phyloP scores from a whole-genome alignment of 64 coral and sea anemone species.

The Porites australiensis region DNA sequence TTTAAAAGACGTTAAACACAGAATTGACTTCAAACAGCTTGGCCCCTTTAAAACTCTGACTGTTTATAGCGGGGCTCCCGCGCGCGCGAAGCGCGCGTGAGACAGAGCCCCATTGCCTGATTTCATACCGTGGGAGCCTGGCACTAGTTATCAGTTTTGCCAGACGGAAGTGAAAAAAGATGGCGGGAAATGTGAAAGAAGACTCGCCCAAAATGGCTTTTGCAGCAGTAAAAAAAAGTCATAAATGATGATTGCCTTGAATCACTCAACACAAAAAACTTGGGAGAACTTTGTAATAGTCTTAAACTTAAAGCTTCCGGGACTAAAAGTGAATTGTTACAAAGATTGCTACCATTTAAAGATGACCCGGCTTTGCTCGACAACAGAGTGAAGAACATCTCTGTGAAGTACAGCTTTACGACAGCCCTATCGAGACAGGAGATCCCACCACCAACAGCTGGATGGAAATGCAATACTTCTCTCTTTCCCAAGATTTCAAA shows the following conservation, averaged over 20 bases:
- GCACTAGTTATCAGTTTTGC: not conserved
- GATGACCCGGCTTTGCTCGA: conserved; percentile 47
- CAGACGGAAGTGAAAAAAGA: not conserved
- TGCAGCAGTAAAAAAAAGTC: not conserved
- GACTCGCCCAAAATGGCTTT: not conserved
- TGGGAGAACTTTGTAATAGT: not conserved
- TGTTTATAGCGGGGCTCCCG: no score
- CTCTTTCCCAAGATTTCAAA: conserved; percentile 51
- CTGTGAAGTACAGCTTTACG: conserved; percentile 53
- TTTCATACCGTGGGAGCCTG: no score
- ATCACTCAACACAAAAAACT: not conserved
- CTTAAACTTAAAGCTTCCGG: conserved; percentile 24
- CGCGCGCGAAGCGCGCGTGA: no score
- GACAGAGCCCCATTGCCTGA: no score
- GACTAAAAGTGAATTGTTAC: conserved; percentile 12
- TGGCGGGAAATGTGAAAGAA: not conserved
- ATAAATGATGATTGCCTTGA: not conserved
- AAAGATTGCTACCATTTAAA: conserved; percentile 26
- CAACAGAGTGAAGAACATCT: conserved; percentile 33
- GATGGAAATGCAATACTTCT: conserved; percentile 49
- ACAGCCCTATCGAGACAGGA: conserved; percentile 28
- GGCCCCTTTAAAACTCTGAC: no score
- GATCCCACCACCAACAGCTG: conserved; percentile 37
- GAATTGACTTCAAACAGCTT: no score
- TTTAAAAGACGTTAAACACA: no score